These are phyloP conservation scores for Trematocara caparti DNA, from an alignment of 2,797 vertebrate genomes.

Conservation along the genomic window DNA sequence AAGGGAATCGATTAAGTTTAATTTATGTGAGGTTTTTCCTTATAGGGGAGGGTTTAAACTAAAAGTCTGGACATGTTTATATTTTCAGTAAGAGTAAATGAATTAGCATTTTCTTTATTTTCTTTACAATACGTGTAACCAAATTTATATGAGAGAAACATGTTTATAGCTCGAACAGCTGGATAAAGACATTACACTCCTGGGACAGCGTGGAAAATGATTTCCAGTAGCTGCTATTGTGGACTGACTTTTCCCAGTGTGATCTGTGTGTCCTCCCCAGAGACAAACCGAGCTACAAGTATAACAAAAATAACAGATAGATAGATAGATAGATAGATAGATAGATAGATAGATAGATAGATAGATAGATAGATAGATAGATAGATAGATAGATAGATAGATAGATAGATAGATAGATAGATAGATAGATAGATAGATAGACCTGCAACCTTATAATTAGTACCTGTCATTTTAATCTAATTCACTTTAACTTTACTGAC, in stretches of 20 bases:
- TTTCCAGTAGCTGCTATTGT: conserved; percentile 48
- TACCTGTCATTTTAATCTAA: neutral
- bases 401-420: neutral
- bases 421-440: neutral
- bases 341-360: neutral
- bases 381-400: neutral
- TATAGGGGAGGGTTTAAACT: neutral
- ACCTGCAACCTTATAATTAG: neutral
- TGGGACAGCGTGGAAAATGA: conserved; percentile 44
- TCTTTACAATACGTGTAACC: neutral
- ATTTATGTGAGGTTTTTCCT: neutral
- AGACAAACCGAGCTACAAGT: neutral
- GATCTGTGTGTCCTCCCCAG: neutral
- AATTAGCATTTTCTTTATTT: neutral
- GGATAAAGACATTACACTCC: neutral
- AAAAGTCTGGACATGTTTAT: neutral
- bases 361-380: neutral
- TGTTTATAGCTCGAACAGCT: neutral
- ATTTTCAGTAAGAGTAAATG: neutral
- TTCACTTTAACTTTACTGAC: neutral
- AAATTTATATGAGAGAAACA: neutral
- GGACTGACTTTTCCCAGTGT: conserved; percentile 19
- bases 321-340: neutral
- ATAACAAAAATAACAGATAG: neutral
- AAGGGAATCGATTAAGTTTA: neutral